Percentiles rank a stretch among this genome's conserved stretches.
Evolutionary conservation across 2,797 vertebrate species (phyloP).

Genomic region (Eulemur albifrons): DNA sequence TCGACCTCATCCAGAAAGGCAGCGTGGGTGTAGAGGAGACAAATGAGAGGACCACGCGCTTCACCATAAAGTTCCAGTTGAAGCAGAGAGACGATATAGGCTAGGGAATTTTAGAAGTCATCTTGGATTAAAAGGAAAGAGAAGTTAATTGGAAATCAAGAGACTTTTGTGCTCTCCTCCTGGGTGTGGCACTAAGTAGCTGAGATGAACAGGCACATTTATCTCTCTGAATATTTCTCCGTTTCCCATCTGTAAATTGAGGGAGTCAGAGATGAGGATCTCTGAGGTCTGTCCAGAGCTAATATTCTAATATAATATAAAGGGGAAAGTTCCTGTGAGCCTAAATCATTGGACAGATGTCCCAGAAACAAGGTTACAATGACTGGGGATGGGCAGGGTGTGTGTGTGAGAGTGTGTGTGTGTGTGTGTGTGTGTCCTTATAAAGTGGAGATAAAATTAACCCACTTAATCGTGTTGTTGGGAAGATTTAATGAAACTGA

Average conservation of each 20-base stretch:
- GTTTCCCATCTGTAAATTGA: background rate
- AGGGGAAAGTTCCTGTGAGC: background rate
- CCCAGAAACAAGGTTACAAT: background rate
- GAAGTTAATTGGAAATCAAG: background rate
- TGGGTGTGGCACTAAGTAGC: background rate
- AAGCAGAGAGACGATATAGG: background rate
- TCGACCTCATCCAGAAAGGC: conserved; percentile 58
- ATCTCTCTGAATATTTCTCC: background rate
- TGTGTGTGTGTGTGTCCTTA: background rate
- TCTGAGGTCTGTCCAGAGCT: background rate
- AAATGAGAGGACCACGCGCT: background rate
- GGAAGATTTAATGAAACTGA: conserved; percentile 2
- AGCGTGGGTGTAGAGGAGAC: background rate
- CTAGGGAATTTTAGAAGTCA: background rate
- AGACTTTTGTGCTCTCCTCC: background rate
- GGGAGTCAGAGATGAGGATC: background rate
- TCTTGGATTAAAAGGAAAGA: background rate
- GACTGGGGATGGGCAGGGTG: background rate
- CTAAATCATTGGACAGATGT: background rate
- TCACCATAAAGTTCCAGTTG: conserved; percentile 7
- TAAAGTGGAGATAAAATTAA: background rate
- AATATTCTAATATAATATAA: background rate
- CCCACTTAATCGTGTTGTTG: background rate
- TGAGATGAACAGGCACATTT: background rate
- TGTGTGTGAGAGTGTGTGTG: background rate